These are phyloP conservation scores for Limnephilus marmoratus DNA, from an alignment of 2,888 invertebrate species.

Conservation along the genomic window DNA sequence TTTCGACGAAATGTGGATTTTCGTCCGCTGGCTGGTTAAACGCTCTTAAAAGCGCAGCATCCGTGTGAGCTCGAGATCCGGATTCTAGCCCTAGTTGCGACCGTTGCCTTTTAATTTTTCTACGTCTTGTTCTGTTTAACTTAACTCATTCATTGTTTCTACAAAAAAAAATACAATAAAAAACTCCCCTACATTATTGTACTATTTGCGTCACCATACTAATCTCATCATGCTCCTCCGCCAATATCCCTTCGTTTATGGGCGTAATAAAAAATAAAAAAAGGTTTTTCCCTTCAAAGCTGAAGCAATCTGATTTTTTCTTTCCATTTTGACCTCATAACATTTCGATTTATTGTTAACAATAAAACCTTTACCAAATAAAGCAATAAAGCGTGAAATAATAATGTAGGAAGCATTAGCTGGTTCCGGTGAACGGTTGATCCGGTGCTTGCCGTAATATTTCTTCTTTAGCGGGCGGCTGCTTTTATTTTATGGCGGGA, in stretches of 20 bases:
- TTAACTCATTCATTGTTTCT: neutral
- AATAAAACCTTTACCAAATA: conserved; percentile 2
- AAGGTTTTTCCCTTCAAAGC: neutral
- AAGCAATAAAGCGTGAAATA: neutral
- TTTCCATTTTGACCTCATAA: neutral
- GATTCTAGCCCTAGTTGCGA: no score
- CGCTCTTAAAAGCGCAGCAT: no score
- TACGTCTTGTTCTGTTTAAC: no score
- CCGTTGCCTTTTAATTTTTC: no score
- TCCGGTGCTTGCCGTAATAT: neutral
- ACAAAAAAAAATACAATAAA: neutral
- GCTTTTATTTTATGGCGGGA: conserved; percentile 10
- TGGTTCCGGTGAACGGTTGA: neutral
- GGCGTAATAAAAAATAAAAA: neutral
- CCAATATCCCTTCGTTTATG: neutral
- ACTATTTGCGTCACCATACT: neutral
- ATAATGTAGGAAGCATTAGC: neutral
- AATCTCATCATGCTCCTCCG: neutral
- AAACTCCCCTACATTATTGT: neutral
- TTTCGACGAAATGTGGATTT: no score
- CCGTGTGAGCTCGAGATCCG: no score
- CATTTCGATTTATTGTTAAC: neutral
- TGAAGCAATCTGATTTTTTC: neutral
- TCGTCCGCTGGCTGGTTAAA: no score
- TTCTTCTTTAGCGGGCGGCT: neutral